Percentiles rank a stretch among this genome's conserved stretches.
Evolutionary conservation across 2,113 vertebrate genomes (phyloP).

Genomic region (Erythrocercus mccallii): DNA sequence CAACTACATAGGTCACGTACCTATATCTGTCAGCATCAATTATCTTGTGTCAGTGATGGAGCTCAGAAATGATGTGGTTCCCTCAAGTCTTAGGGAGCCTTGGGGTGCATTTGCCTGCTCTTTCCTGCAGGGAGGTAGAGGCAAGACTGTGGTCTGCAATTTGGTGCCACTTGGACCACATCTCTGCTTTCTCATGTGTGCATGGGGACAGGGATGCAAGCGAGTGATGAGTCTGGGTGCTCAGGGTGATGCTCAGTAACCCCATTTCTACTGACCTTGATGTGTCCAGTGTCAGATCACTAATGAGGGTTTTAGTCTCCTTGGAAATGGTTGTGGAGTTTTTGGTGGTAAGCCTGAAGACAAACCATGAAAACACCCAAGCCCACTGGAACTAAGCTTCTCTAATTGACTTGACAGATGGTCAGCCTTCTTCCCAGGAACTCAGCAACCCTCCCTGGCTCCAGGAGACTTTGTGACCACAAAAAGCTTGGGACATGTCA

Average conservation of each 20-base stretch:
- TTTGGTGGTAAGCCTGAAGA: neutral
- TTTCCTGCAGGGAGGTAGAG: neutral
- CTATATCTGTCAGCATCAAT: neutral
- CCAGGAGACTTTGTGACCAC: neutral
- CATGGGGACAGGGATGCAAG: fast-evolving
- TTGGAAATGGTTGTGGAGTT: neutral
- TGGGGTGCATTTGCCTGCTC: neutral
- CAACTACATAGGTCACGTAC: neutral
- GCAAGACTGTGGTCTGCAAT: fast-evolving
- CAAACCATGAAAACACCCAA: neutral
- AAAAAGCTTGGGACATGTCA: neutral
- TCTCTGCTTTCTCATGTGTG: neutral
- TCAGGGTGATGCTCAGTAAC: neutral
- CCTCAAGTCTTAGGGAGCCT: fast-evolving
- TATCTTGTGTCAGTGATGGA: fast-evolving
- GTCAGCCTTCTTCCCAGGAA: neutral
- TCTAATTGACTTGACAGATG: neutral
- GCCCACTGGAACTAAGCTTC: neutral
- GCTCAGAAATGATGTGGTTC: neutral
- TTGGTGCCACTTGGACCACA: fast-evolving
- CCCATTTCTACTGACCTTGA: neutral
- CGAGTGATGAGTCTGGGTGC: neutral
- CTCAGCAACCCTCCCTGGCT: neutral
- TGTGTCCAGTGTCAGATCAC: fast-evolving
- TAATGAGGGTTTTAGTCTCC: neutral